phyloP scores from a whole-genome alignment of 2,888 invertebrate species.

The Herminia tarsipennalis region DNA sequence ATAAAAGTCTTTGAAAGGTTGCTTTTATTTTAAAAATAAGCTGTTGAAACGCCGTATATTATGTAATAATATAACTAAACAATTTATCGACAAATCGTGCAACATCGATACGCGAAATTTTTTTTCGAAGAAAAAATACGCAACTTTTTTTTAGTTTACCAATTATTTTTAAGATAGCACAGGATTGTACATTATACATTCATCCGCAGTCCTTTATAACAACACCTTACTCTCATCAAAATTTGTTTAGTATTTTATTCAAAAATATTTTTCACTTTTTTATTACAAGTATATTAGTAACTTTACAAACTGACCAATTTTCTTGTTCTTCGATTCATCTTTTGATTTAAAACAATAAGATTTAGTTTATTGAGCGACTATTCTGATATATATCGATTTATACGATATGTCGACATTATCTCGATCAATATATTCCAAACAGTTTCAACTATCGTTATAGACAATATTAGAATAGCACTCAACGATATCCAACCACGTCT shows the following conservation, averaged over 20 bases:
- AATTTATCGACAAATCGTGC: conserved; percentile 13
- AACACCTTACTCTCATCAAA: not conserved
- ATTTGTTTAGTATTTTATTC: conserved; percentile 7
- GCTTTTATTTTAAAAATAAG: no score
- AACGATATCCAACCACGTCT: conserved; percentile 7
- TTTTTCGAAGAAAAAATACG: conserved; percentile 2
- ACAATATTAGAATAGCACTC: conserved; percentile 2
- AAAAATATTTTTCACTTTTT: conserved; percentile 15
- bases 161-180: conserved; percentile 8
- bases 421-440: no score
- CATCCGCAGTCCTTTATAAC: conserved; percentile 8
- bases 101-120: conserved; percentile 13
- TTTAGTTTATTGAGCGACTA: conserved; percentile 1
- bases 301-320: conserved; percentile 9
- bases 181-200: conserved; percentile 9
- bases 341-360: not conserved
- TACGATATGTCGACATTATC: conserved; percentile 8
- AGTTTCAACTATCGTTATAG: not conserved
- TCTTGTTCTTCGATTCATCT: not conserved
- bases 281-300: conserved; percentile 12
- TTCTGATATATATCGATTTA: conserved; percentile 4
- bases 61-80: conserved; percentile 11
- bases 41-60: not conserved
- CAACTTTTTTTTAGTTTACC: conserved; percentile 1
- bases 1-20: no score